Percentiles rank a stretch among this genome's conserved stretches.
Evolutionary conservation across 2,797 vertebrate species (phyloP).

Genomic region (Harpagifer antarcticus): DNA sequence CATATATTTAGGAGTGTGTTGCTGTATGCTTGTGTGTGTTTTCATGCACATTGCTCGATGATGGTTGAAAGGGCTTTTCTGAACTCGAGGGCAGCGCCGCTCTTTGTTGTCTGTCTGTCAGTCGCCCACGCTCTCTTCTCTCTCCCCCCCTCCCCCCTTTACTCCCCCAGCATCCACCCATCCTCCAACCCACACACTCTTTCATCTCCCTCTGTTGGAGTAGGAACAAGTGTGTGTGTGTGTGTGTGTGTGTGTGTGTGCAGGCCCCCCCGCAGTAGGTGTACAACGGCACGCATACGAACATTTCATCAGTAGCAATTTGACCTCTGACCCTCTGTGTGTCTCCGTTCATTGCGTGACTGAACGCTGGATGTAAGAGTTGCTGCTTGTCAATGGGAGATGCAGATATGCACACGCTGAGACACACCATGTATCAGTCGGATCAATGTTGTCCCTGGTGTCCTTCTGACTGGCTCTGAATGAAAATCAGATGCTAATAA

Average conservation of each 20-base stretch:
- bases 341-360: constrained; percentile 56
- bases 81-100: constrained; percentile 63
- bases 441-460: constrained; percentile 55
- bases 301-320: constrained; percentile 52
- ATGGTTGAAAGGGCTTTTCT: constrained; percentile 67
- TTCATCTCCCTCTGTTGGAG: constrained; percentile 52
- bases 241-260: constrained; percentile 12
- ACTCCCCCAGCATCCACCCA: constrained; percentile 45
- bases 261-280: constrained; percentile 1
- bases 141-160: constrained; percentile 33
- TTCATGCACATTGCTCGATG: constrained; percentile 28
- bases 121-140: constrained; percentile 49
- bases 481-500: constrained; percentile 70
- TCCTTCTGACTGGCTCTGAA: constrained; percentile 49
- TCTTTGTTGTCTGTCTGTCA: constrained; percentile 73
- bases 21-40: constrained; percentile 22
- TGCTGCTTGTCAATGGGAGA: constrained; percentile 19
- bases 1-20: not conserved
- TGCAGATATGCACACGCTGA: not conserved
- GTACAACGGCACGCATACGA: constrained; percentile 33
- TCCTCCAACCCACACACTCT: constrained; percentile 15
- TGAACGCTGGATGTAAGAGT: constrained; percentile 33
- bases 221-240: not conserved
- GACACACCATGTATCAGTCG: constrained; percentile 3
- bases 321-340: constrained; percentile 65